These are phyloP conservation scores for Dipodomys merriami DNA, from an alignment of 2,113 vertebrate genomes.

Conservation along the genomic window DNA sequence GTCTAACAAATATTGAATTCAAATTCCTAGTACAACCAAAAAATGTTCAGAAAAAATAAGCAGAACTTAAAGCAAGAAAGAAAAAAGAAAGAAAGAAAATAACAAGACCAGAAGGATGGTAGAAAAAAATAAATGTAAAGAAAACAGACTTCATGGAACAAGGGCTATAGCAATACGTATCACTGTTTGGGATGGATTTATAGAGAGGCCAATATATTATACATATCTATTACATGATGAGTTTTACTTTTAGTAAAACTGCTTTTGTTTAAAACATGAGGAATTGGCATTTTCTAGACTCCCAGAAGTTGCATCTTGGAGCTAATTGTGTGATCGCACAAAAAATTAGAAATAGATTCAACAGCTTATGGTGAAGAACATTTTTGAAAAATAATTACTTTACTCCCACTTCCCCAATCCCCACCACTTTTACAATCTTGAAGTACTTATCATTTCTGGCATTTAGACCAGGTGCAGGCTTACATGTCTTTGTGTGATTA, in stretches of 20 bases:
- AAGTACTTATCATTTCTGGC: background rate
- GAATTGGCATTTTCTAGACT: background rate
- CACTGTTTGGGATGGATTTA: background rate
- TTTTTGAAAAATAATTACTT: background rate
- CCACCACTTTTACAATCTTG: background rate
- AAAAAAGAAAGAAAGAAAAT: background rate
- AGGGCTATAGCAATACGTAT: background rate
- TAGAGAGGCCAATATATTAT: background rate
- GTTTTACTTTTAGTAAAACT: background rate
- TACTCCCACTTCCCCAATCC: background rate
- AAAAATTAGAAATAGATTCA: conserved; percentile 26
- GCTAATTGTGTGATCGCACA: background rate
- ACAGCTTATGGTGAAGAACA: background rate
- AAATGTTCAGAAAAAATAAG: background rate
- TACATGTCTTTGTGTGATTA: background rate
- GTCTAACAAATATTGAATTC: no score
- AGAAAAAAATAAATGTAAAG: background rate
- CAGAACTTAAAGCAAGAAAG: background rate
- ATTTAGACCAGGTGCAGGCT: background rate
- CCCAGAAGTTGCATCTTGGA: background rate
- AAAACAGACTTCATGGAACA: background rate
- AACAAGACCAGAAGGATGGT: background rate
- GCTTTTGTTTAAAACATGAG: conserved; percentile 10
- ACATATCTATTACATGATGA: background rate
- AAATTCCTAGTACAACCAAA: no score